A percentile compares a stretch with the other conserved stretches of the same genome.
Conservation (phyloP, 2,797 vertebrate genomes). For the Bucorvus abyssinicus region DNA sequence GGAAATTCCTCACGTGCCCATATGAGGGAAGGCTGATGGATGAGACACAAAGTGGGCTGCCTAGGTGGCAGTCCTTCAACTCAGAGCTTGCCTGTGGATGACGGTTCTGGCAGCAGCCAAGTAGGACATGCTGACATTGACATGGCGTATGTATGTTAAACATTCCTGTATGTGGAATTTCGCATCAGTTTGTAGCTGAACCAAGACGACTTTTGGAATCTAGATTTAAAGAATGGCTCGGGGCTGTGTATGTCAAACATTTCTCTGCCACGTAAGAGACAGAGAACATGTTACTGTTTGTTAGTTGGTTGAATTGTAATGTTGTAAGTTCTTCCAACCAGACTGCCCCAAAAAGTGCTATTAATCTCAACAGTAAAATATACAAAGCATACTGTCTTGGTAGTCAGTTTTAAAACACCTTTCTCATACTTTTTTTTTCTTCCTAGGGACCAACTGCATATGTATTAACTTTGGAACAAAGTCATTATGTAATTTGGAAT, state of each 20-base stretch:
- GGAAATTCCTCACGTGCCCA: neutral
- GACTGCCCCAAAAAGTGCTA: neutral
- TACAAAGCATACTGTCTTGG: neutral
- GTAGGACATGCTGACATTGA: neutral
- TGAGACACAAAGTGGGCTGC: neutral
- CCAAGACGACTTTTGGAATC: neutral
- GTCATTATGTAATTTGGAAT: slow-evolving; percentile 92
- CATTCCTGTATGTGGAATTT: neutral
- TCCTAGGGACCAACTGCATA: slow-evolving; percentile 90
- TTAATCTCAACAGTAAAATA: neutral
- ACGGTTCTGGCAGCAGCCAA: neutral
- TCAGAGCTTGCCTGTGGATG: fast-evolving
- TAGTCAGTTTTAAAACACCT: neutral
- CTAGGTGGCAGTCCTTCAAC: neutral
- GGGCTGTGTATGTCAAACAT: neutral
- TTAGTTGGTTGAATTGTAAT: neutral
- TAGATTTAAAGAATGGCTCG: fast-evolving
- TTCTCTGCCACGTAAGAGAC: neutral
- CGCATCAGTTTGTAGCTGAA: neutral
- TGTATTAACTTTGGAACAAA: slow-evolving; percentile 89
- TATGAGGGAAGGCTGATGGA: neutral
- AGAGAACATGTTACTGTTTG: neutral
- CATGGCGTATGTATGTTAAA: neutral
- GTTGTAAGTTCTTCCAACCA: neutral
- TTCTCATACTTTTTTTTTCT: neutral